A percentile compares a stretch with the other conserved stretches of the same genome.
phyloP scores from a whole-genome alignment of 2,113 vertebrate species.

The Actinemys pallida region DNA sequence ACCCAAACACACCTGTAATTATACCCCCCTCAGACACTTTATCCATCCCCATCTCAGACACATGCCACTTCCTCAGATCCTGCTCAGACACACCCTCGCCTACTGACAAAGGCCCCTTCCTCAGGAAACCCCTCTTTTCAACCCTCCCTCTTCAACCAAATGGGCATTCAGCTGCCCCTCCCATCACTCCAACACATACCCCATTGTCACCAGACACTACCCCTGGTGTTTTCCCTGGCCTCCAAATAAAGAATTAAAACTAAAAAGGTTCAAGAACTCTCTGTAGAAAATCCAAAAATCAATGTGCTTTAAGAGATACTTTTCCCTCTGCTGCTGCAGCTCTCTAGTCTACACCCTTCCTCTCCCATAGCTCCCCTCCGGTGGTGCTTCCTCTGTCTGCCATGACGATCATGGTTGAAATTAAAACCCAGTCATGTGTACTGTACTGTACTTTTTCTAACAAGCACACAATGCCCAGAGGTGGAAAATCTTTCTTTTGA shows the following conservation, averaged over 20 bases:
- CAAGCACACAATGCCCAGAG: neutral
- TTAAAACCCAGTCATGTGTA: slow-evolving; percentile 9
- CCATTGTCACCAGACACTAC: neutral
- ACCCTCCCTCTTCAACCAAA: neutral
- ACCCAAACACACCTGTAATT: accelerated
- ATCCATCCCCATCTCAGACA: accelerated
- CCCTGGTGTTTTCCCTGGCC: neutral
- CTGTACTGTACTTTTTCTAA: neutral
- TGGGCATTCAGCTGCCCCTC: neutral
- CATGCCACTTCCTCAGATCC: neutral
- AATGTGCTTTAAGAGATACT: neutral
- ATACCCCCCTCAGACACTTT: accelerated
- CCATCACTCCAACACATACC: neutral
- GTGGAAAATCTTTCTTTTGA: neutral
- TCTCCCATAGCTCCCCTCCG: neutral
- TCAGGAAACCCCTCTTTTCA: neutral
- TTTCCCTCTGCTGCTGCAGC: neutral
- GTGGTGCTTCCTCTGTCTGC: neutral
- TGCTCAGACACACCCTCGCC: neutral
- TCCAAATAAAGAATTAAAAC: neutral
- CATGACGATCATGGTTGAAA: neutral
- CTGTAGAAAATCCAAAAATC: neutral
- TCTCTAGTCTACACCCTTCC: neutral
- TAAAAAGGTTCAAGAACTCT: neutral
- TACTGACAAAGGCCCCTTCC: neutral